phyloP scores from a whole-genome alignment of 2,113 vertebrate genomes.

The Catharus minimus region DNA sequence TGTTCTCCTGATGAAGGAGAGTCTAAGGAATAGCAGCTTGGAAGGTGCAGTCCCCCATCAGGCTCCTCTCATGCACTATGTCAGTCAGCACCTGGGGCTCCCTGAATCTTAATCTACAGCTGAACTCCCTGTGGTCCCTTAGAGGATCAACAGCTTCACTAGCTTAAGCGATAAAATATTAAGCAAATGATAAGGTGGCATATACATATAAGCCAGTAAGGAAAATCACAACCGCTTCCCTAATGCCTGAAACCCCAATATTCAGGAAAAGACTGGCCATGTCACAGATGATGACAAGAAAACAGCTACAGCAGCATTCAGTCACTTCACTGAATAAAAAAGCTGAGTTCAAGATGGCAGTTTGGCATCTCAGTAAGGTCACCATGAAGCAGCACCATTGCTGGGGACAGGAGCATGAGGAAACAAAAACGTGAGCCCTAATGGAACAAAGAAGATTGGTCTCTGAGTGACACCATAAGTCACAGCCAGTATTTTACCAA shows the following conservation, averaged over 20 bases:
- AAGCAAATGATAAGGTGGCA: neutral
- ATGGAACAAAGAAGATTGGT: neutral
- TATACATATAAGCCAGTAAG: neutral
- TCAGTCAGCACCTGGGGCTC: neutral
- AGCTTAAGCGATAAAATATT: neutral
- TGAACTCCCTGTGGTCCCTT: neutral
- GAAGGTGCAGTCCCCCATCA: fast-evolving
- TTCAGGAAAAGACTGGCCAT: neutral
- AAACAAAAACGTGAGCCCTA: neutral
- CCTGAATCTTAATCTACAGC: neutral
- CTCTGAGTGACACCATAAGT: fast-evolving
- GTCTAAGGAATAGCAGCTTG: neutral
- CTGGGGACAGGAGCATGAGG: neutral
- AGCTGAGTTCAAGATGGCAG: neutral
- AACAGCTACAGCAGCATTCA: neutral
- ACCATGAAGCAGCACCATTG: neutral
- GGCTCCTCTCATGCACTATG: fast-evolving
- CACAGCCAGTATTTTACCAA: neutral
- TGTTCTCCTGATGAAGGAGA: neutral
- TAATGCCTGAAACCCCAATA: neutral
- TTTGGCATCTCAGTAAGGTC: neutral
- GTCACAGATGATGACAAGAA: neutral
- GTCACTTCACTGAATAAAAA: neutral
- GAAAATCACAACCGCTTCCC: neutral
- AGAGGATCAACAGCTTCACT: neutral